Evolutionary conservation across 2,797 vertebrate genomes (phyloP).

Genomic region (Buceros bicornis): DNA sequence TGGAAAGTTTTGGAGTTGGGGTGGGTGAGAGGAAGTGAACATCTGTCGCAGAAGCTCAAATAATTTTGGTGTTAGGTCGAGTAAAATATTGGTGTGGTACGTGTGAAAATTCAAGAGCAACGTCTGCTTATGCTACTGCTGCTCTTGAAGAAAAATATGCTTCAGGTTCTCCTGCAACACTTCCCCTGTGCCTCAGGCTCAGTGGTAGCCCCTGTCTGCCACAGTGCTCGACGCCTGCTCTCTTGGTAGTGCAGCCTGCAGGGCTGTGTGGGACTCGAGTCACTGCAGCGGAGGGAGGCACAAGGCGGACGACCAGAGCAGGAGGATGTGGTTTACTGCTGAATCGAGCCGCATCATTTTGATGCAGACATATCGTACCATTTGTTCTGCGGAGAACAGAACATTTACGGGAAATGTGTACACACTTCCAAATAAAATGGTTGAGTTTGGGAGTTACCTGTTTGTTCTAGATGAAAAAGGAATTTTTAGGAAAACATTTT

Average conservation of each 20-base stretch:
- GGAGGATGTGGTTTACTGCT: slow-evolving; percentile 27
- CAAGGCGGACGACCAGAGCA: rapidly evolving
- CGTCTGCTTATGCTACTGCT: rapidly evolving
- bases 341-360: background rate
- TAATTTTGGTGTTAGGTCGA: background rate
- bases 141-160: background rate
- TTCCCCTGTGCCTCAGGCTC: background rate
- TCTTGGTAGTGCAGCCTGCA: rapidly evolving
- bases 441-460: background rate
- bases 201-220: background rate
- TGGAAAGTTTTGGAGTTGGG: background rate
- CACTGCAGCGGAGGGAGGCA: background rate
- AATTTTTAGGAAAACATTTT: background rate
- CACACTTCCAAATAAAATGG: background rate
- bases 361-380: background rate
- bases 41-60: background rate
- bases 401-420: background rate
- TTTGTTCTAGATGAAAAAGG: background rate
- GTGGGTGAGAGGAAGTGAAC: background rate
- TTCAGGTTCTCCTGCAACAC: background rate
- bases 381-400: background rate
- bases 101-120: background rate
- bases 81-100: background rate
- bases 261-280: background rate
- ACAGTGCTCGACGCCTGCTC: background rate